Conservation (phyloP, 2,888 invertebrate species). For the Noctua janthe region DNA sequence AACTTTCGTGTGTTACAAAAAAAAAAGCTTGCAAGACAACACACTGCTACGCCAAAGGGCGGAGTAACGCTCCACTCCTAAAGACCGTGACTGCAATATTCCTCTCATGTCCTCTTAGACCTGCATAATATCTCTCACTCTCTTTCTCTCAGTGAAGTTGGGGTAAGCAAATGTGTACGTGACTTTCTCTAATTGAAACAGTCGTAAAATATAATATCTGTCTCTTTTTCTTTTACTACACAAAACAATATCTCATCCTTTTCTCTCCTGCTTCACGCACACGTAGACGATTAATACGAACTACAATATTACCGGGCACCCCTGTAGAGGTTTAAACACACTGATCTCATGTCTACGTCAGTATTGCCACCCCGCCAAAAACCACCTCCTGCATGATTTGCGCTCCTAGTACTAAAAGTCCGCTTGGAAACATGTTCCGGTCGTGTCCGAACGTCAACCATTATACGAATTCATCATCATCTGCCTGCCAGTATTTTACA, state of each 20-base stretch:
- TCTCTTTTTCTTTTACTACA: not conserved
- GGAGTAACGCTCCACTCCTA: not conserved
- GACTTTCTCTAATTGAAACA: not conserved
- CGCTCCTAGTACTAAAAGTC: not conserved
- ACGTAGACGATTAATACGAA: too few relatives aligned
- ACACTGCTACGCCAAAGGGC: not conserved
- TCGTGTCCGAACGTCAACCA: not conserved
- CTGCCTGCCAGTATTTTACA: too few relatives aligned
- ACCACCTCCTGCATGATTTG: not conserved
- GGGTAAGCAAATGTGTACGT: not conserved
- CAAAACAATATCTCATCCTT: not conserved
- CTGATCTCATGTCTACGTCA: not conserved
- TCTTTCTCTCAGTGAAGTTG: not conserved
- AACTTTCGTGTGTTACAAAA: not conserved
- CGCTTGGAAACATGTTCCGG: not conserved
- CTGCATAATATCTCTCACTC: not conserved
- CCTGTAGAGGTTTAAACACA: not conserved
- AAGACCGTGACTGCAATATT: not conserved
- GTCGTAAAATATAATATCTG: not conserved
- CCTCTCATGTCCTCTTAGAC: not conserved
- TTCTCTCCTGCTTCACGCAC: not conserved
- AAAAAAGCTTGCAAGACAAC: not conserved
- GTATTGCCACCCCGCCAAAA: not conserved
- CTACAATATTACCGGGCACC: not conserved
- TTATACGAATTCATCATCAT: too few relatives aligned